These are phyloP conservation scores for Zelostemma sp. DNA, from an alignment of 1,140 invertebrate genomes.

Conservation along the genomic window DNA sequence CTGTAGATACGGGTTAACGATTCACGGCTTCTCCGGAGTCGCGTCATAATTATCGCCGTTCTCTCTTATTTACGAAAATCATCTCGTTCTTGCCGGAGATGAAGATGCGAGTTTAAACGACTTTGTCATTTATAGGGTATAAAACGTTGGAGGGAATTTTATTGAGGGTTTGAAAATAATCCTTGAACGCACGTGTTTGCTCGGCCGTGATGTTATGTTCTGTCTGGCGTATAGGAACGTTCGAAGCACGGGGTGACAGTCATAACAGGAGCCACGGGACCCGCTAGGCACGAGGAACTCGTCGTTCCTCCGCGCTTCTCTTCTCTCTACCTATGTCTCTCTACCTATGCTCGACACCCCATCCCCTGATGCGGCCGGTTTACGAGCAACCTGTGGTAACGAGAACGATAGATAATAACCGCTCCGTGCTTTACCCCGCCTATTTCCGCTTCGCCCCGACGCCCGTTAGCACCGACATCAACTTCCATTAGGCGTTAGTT, in stretches of 20 bases:
- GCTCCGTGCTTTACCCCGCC: conserved; percentile 62
- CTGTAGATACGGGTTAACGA: conserved; percentile 14
- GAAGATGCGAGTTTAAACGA: too few relatives aligned
- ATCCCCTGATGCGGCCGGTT: conserved; percentile 63
- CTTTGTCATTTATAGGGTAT: too few relatives aligned
- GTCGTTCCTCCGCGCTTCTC: conserved; percentile 39
- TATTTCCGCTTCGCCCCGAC: conserved; percentile 35
- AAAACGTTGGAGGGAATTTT: too few relatives aligned
- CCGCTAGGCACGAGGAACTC: conserved; percentile 34
- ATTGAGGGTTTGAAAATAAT: conserved; percentile 53
- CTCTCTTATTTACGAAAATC: too few relatives aligned
- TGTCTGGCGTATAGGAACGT: conserved; percentile 54
- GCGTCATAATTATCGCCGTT: conserved; percentile 7
- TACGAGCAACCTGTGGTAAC: conserved; percentile 72
- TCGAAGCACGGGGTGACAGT: conserved; percentile 41
- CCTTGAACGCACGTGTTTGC: conserved; percentile 60
- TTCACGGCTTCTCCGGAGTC: conserved; percentile 4
- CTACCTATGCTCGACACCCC: conserved; percentile 55
- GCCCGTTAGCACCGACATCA: conserved; percentile 46
- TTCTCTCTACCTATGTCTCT: conserved; percentile 53
- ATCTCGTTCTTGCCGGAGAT: too few relatives aligned
- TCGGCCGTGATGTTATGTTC: conserved; percentile 58
- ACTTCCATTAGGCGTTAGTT: conserved; percentile 41
- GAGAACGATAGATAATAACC: conserved; percentile 72
- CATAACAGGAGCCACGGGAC: conserved; percentile 49